Evolutionary conservation across 2,888 invertebrate genomes (phyloP), one percentile per base, ranked within the genome.

Genomic region (Dynastes maya): DNA sequence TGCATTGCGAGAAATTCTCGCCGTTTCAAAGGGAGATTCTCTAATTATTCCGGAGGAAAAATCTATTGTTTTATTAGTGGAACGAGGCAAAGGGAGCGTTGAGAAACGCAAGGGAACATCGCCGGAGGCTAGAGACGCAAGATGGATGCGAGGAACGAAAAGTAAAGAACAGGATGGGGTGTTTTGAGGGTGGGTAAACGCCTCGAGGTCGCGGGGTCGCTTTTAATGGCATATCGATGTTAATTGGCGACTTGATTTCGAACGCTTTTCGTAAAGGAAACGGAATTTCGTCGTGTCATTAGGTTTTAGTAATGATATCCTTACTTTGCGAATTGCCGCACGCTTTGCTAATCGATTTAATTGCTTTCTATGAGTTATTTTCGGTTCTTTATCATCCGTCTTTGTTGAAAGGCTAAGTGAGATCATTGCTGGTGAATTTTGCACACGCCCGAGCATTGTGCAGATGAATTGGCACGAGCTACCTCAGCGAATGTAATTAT

Each of bases 1-100:
- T 63, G 72, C 72, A 29, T 74, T 45, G 11, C 16, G 68, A 51
- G 27, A 68, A 61, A 61, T 63, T 74, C 45, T 63, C 61, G 61
- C 63, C 61, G 11, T 61, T 32, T 74, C 45, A 61, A 74, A 40
- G 55, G 32, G 71, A 45, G 45, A 45, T 61, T 74, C 72, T 74
- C 58, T 74, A 74, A 74, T 74, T 74, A 74, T 74, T 74, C 61
- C 72, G 9, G 45, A 32, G 61, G 45, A 74, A 74, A 74, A 74
- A 74, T 72, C 22, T 72, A 55, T 74, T 74, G 72, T 74, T 74
- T 74, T 74, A 61, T 55, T 55, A 49, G 55, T 32, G 55, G 55
- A 27, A n/a, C 11, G 58, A 16, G 71, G 27, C 29, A 13, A 6
- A 1, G 55, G 51, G 53, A n/a, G 32, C 32, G 49, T 1, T 2